These are phyloP conservation scores for Galeopsomyia nigrocyanea DNA, from an alignment of 2,888 invertebrate genomes.

Conservation along the genomic window DNA sequence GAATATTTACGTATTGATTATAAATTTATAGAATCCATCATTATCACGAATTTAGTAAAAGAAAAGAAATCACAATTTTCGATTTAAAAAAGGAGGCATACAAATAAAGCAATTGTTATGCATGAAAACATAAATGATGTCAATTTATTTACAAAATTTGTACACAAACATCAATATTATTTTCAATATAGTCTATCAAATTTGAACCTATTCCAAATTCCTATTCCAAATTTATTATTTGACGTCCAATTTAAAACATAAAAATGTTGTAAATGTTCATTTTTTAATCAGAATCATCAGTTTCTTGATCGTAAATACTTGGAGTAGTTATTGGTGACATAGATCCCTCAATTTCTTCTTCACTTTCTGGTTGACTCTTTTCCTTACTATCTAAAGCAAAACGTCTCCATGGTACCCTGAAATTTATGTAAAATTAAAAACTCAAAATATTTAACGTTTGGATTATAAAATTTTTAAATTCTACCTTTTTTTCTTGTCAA, in stretches of 20 bases:
- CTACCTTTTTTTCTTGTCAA: constrained; percentile 61
- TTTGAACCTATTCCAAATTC: no score
- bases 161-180: no score
- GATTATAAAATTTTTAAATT: no score
- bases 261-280: not conserved
- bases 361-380: constrained; percentile 59
- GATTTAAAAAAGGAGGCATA: not conserved
- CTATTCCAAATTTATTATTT: no score
- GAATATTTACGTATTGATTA: no score
- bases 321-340: constrained; percentile 48
- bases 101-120: not conserved
- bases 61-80: no score
- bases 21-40: no score
- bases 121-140: not conserved
- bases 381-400: constrained; percentile 61
- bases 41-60: no score
- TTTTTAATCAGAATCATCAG: constrained; percentile 51
- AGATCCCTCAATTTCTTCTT: constrained; percentile 61
- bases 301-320: constrained; percentile 57
- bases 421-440: not conserved
- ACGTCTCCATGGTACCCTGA: constrained; percentile 64
- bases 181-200: no score
- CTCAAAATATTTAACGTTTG: no score
- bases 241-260: no score
- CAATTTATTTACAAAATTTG: no score